phyloP scores from a whole-genome alignment of 2,113 vertebrate species.

The Callipepla squamata region DNA sequence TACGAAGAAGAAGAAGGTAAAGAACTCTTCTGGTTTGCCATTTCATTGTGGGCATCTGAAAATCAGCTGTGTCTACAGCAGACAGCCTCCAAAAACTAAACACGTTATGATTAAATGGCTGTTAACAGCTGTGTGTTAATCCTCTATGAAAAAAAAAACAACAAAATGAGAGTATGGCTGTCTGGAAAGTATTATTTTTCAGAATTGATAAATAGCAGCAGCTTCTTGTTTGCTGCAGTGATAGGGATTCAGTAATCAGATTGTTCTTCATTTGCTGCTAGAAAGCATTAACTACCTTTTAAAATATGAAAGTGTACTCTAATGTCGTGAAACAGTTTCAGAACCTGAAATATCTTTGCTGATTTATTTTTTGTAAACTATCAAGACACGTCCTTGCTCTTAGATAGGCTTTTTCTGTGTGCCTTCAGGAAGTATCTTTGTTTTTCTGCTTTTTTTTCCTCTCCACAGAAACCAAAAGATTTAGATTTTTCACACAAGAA shows the following conservation, averaged over 20 bases:
- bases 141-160: neutral
- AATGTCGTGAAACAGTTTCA: neutral
- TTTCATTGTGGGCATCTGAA: neutral
- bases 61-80: neutral
- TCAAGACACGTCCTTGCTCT: neutral
- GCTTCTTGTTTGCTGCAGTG: neutral
- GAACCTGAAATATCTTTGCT: neutral
- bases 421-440: neutral
- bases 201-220: neutral
- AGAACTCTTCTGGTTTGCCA: neutral
- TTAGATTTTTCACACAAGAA: slow-evolving; percentile 80
- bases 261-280: no score
- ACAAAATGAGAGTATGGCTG: neutral
- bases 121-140: neutral
- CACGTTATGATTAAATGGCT: neutral
- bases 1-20: slow-evolving; percentile 83
- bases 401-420: neutral
- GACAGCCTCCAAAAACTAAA: neutral
- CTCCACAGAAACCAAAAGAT: slow-evolving; percentile 73
- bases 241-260: no score
- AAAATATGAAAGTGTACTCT: neutral
- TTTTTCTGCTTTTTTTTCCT: neutral
- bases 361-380: neutral
- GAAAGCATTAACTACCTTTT: neutral
- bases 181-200: neutral